Evolutionary conservation across 1,140 invertebrate genomes (phyloP), one percentile per base, ranked within the genome.

Genomic region (Rhopalosiphum maidis): DNA sequence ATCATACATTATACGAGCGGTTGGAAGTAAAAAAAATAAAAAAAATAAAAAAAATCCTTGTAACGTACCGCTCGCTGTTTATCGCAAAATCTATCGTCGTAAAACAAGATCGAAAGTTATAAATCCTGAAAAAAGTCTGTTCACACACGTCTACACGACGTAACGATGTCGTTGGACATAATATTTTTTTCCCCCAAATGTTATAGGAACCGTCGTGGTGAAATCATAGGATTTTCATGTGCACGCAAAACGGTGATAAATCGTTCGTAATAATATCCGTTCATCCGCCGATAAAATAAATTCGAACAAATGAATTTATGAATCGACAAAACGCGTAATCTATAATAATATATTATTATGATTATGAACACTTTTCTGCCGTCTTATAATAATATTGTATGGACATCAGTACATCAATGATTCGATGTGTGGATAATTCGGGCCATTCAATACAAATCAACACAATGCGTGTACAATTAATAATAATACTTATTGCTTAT

Each of bases 81-180:
- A 89, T 89, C 87, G 46, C 8, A 22, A 51, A 54, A 89, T 60
- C 88, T 18, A 41, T 41, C 9, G 87, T 30, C 37, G 55, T 90
- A 90, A 90, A 90, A 55, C 88, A 90, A 90, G 55, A 90, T 90
- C 51, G 51, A 55, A 55, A 25, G 88, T 55, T 55, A 55, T 90
- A 90, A 90, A 90, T 89, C 48, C 48, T 55, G 21, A 37, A 89
- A 89, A 54, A 51, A 51, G 22, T 35, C 86, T 60, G 55, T 30
- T 18, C 86, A 25, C 35, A 23, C 23, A 22, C 48, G n/a, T 35
- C 46, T n/a, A 35, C 25, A n/a, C 46, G 46, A 46, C 11, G 86
- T n/a, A n/a, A 30, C 30, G 21, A 89, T 89, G n/a, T 51, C 86
- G 30, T 51, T 21, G 35, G 82, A 83, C 35, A 23, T 83, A 3